Evolutionary conservation across 2,113 vertebrate species (phyloP).

Genomic region (Xenus cinereus): DNA sequence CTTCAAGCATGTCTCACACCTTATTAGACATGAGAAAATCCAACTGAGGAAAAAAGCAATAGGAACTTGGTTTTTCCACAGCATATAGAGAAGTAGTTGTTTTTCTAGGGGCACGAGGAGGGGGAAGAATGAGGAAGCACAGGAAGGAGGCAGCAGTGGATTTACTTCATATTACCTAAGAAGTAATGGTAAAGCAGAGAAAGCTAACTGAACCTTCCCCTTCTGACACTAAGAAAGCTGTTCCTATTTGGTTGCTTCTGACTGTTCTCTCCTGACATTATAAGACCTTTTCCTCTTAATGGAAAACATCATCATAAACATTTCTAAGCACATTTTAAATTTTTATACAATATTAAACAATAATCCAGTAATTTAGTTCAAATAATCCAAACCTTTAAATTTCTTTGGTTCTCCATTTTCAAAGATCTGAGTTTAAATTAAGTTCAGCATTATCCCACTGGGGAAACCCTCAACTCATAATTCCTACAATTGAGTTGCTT

Average conservation of each 20-base stretch:
- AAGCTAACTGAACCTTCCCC: neutral
- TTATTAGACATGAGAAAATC: neutral
- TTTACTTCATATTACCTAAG: neutral
- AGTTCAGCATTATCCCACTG: neutral
- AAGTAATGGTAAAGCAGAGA: neutral
- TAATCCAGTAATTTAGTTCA: neutral
- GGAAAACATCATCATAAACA: neutral
- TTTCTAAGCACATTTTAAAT: neutral
- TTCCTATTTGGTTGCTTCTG: neutral
- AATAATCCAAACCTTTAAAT: neutral
- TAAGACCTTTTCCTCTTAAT: neutral
- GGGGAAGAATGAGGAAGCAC: neutral
- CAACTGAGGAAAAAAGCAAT: neutral
- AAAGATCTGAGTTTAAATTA: neutral
- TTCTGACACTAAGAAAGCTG: neutral
- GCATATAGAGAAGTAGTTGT: neutral
- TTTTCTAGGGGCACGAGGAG: neutral
- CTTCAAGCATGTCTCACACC: neutral
- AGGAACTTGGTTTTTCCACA: neutral
- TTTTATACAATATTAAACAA: neutral
- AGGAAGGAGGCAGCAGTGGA: neutral
- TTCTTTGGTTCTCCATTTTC: neutral
- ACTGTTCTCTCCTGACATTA: neutral
- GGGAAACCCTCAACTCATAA: conserved; percentile 22
- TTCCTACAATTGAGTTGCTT: conserved; percentile 3